Percentiles rank a stretch among this genome's conserved stretches.
phyloP scores from a whole-genome alignment of 2,113 vertebrate genomes.

The Condylura cristata region DNA sequence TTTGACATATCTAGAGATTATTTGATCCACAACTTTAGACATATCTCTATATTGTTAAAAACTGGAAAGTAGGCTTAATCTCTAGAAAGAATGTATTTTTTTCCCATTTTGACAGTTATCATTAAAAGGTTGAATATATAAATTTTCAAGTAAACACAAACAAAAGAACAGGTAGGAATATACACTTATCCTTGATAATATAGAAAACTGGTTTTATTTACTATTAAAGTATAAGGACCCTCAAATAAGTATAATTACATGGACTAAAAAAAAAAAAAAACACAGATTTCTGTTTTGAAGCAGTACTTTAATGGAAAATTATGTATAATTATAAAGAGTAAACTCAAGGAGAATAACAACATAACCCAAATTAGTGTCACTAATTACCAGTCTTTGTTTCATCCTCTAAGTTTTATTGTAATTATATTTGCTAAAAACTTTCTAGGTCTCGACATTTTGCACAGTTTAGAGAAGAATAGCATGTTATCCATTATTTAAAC shows the following conservation, averaged over 20 bases:
- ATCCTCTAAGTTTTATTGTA: neutral
- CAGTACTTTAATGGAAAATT: neutral
- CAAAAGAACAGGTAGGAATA: neutral
- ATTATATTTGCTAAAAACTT: neutral
- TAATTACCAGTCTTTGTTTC: neutral
- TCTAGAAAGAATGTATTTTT: neutral
- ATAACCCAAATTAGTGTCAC: neutral
- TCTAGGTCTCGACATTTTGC: neutral
- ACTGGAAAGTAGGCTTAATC: neutral
- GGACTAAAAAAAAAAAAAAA: too few species aligned
- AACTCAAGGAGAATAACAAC: neutral
- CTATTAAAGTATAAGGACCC: neutral
- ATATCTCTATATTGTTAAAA: neutral
- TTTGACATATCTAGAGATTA: neutral
- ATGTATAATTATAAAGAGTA: neutral
- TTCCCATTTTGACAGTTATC: neutral
- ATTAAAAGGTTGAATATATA: neutral
- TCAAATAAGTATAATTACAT: neutral
- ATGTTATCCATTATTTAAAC: neutral
- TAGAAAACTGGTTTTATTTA: constrained; percentile 12
- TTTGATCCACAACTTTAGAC: neutral
- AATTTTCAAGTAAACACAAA: neutral
- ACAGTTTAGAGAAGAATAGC: neutral
- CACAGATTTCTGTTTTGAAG: neutral
- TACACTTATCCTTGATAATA: neutral